Conservation (phyloP, 2,888 invertebrate genomes). For the Tetragnatha montana region DNA sequence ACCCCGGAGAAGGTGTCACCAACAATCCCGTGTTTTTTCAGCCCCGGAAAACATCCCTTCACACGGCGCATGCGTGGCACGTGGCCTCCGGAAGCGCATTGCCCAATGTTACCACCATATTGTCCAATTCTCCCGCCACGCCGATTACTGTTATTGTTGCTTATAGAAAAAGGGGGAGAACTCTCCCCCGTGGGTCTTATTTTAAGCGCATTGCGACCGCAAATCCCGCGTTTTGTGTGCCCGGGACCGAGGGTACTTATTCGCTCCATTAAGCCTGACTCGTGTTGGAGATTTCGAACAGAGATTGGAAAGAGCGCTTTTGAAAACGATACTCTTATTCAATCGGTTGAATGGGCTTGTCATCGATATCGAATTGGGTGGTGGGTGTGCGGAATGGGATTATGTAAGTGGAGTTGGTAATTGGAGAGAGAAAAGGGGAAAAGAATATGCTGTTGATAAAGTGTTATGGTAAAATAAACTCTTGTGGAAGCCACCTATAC, state of each 20-base stretch:
- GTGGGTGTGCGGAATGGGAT: too few relatives aligned
- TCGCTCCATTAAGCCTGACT: slow-evolving; percentile 15
- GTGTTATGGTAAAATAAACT: too few relatives aligned
- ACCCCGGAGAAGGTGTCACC: not conserved
- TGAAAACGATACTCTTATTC: too few relatives aligned
- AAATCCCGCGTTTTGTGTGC: slow-evolving; percentile 8
- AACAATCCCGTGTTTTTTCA: slow-evolving; percentile 28
- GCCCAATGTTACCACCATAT: slow-evolving; percentile 68
- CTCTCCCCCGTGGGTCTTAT: not conserved
- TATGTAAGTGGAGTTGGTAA: too few relatives aligned
- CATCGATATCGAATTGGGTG: too few relatives aligned
- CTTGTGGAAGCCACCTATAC: too few relatives aligned
- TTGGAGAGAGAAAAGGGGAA: too few relatives aligned
- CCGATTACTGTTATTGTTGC: not conserved
- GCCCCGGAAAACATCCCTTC: slow-evolving; percentile 22
- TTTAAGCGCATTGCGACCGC: not conserved
- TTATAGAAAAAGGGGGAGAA: too few relatives aligned
- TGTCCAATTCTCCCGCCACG: slow-evolving; percentile 15
- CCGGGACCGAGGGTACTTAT: slow-evolving; percentile 11
- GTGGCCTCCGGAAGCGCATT: slow-evolving; percentile 67
- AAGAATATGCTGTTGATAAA: too few relatives aligned
- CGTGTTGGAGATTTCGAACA: not conserved
- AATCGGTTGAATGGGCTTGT: too few relatives aligned
- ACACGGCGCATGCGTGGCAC: slow-evolving; percentile 44
- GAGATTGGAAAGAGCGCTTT: too few relatives aligned